Evolutionary conservation across 2,797 vertebrate genomes (phyloP).

Genomic region (Pagetopsis macropterus): DNA sequence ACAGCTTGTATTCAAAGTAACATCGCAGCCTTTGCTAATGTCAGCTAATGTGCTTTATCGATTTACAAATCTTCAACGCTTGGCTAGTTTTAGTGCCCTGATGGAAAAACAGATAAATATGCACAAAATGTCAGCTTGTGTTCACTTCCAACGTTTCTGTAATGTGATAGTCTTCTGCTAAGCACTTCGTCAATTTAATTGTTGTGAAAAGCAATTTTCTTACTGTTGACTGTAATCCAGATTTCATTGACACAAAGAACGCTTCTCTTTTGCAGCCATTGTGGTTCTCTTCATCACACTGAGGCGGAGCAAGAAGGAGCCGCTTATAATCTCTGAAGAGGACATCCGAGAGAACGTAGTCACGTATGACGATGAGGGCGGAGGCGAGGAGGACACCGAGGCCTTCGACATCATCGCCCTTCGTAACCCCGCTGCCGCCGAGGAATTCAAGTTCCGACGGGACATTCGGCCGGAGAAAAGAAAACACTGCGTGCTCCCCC

Average conservation of each 20-base stretch:
- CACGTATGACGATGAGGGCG: constrained; percentile 96
- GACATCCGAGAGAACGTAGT: constrained; percentile 97
- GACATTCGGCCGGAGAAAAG: constrained; percentile 89
- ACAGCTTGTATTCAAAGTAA: constrained; percentile 41
- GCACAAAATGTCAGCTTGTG: constrained; percentile 57
- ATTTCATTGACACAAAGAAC: background rate
- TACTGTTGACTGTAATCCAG: constrained; percentile 4
- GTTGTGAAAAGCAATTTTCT: constrained; percentile 21
- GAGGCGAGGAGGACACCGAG: constrained; percentile 97
- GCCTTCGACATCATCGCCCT: constrained; percentile 97
- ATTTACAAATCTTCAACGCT: constrained; percentile 49
- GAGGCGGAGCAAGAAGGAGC: constrained; percentile 94
- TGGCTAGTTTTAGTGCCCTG: constrained; percentile 60
- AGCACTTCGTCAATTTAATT: constrained; percentile 30
- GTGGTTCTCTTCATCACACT: constrained; percentile 96
- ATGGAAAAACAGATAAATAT: constrained; percentile 65
- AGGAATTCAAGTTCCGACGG: constrained; percentile 92
- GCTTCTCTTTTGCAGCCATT: constrained; percentile 83
- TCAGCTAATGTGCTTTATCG: constrained; percentile 58
- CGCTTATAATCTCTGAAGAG: constrained; percentile 96
- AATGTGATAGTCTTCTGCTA: constrained; percentile 21
- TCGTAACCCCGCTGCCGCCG: constrained; percentile 92
- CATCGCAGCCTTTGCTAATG: constrained; percentile 54
- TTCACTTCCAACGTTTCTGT: constrained; percentile 35
- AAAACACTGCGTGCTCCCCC: constrained; percentile 68